Evolutionary conservation across 2,113 vertebrate genomes (phyloP), one percentile per base, ranked within the genome.

Genomic region (Elgaria multicarinata): DNA sequence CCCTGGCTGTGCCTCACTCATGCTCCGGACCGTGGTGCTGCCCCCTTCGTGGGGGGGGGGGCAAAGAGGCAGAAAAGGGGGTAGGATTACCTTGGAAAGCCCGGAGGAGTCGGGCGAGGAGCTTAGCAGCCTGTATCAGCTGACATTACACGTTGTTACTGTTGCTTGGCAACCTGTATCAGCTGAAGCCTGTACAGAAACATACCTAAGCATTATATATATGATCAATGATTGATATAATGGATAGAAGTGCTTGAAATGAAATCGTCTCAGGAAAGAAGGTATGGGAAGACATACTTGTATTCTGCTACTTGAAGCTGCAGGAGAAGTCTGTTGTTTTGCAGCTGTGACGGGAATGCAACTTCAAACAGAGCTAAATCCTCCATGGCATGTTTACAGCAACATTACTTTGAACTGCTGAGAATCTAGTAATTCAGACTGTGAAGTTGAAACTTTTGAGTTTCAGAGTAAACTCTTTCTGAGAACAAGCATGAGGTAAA

Each of bases 291-390:
- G 46, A 26, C 42, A 33, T 78, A 46, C 36, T 16, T 13, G 3
- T 62, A 39, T 24, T 8, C 28, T 26, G 50, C 36, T 58, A 28
- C 39, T 44, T 13, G 77, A 67, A 0, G 62, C 36, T 46, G 33
- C 10, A 79, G 39, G 33, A 39, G 3, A 76, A 69, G 0, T 75
- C 53, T 66, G 28, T 14, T 87, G 31, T 82, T 89, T 83, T 92
- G 28, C 20, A 85, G 36, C 72, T 67, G 2, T 3, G 50, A 83
- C 46, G 79, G 44, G 80, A 87, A 87, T 83, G 39, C 28, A 31
- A n/a, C 82, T 50, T 93, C 67, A 74, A 88, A 89, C 81, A 89
- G 53, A 77, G n/a, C 46, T 85, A 78, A 89, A 89, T 85, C 46
- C 74, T 53, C 26, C 82, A 28, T 85, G 88, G 36, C 82, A 85